Conservation (phyloP, 2,797 vertebrate species). For the Syncerus caffer region DNA sequence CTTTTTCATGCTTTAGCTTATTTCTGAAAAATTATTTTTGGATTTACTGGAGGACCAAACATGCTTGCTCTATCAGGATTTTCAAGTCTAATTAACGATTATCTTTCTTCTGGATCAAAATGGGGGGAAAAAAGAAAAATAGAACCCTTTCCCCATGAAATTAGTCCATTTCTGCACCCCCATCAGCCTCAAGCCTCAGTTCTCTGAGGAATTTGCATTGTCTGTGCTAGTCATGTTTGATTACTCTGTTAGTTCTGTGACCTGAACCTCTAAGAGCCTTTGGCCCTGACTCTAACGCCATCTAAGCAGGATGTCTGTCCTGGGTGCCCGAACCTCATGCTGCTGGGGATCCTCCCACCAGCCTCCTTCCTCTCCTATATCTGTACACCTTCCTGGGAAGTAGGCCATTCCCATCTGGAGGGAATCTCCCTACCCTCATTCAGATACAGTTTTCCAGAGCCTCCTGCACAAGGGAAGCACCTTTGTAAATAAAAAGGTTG, state of each 20-base stretch:
- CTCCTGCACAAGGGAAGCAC: neutral
- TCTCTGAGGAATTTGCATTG: neutral
- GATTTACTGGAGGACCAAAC: neutral
- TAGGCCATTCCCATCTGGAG: neutral
- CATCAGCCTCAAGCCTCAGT: neutral
- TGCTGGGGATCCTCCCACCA: neutral
- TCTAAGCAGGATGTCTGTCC: neutral
- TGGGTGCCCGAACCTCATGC: neutral
- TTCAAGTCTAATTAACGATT: conserved; percentile 22
- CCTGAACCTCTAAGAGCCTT: neutral
- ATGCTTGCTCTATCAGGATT: conserved; percentile 7
- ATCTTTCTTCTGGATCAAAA: neutral
- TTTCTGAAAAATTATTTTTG: neutral
- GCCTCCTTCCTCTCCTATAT: neutral
- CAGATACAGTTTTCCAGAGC: conserved; percentile 10
- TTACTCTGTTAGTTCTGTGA: neutral
- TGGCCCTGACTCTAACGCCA: neutral
- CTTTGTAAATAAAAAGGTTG: neutral
- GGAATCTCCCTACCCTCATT: neutral
- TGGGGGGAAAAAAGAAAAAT: neutral
- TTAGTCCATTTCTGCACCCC: neutral
- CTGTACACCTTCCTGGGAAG: neutral
- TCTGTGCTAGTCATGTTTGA: neutral
- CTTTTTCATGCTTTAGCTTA: neutral
- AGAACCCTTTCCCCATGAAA: neutral